These are phyloP conservation scores for Pandemis heparana DNA, from an alignment of 2,888 invertebrate genomes.

Conservation along the genomic window DNA sequence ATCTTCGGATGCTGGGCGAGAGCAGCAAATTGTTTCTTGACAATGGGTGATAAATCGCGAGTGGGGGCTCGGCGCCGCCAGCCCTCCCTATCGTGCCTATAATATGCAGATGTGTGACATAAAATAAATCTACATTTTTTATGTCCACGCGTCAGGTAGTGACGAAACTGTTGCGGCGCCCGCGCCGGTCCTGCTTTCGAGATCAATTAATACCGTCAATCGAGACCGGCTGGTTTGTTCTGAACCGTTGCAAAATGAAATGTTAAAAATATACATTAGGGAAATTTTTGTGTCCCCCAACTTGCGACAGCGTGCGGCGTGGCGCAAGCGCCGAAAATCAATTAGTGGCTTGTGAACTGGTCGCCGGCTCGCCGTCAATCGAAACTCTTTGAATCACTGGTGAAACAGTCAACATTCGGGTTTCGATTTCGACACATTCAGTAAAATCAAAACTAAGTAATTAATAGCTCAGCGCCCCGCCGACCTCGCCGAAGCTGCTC, in stretches of 20 bases:
- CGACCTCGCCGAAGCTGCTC: too few relatives aligned
- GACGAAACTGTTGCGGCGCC: not conserved
- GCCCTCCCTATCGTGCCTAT: constrained; percentile 4
- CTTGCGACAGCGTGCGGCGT: constrained; percentile 11
- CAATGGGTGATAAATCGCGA: constrained; percentile 20
- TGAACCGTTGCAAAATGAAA: constrained; percentile 31
- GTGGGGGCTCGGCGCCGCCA: constrained; percentile 1
- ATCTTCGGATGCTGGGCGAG: not conserved
- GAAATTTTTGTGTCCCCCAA: constrained; percentile 14
- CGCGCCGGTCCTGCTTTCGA: constrained; percentile 12
- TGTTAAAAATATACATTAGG: constrained; percentile 26
- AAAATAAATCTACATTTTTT: not conserved
- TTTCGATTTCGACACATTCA: not conserved
- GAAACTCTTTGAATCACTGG: not conserved
- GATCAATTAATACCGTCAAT: constrained; percentile 34
- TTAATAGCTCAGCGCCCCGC: not conserved
- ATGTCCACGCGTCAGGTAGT: not conserved
- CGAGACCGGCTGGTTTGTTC: constrained; percentile 16
- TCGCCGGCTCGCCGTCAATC: not conserved
- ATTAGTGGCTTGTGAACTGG: constrained; percentile 9
- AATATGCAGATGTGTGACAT: not conserved
- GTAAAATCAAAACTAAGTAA: not conserved
- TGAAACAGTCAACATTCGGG: not conserved
- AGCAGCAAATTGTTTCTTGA: constrained; percentile 25
- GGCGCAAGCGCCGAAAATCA: constrained; percentile 10